Base-by-base conservation (phyloP, 2,888 invertebrate genomes). In the Atrina japonica region DNA sequence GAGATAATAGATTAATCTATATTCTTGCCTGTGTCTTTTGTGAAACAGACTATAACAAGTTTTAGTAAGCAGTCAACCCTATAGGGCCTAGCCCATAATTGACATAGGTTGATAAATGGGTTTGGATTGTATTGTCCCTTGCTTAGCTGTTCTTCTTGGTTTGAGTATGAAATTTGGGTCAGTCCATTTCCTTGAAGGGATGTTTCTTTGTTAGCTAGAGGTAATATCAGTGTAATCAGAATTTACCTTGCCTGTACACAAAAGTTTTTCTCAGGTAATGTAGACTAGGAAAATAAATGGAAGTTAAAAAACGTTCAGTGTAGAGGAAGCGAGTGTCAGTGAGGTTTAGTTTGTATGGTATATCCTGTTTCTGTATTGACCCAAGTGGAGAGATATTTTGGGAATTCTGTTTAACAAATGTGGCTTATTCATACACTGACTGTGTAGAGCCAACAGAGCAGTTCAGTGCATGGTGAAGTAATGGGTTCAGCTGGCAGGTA, bases 101-200 rank as follows among this genome's bases (percentile, higher is more conserved):
- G 80, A 80, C 81, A 77, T 75, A 69, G 75, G 70, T 82, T 82
- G 83, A 83, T 83, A 82, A 82, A 83, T 83, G 80, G 77, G 73
- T 76, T 73, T 79, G 77, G 79, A 73, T 75, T 70, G 78, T 74
- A 72, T 83, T 83, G 83, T 83, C 80, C 78, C 77, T 81, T 78
- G 73, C 61, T 35, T 76, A 78, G 47, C 75, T 76, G 73, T 75
- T 70, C 74, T 75, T 75, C 76, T 70, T 67, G 53, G 52, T 29
- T 35, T 65, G 59, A 68, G 59, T 78, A 78, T 73, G 78, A 76
- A 78, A 75, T 75, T 81, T 72, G 77, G 83, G 74, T 72, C 52
- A 69, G 75, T 78, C 78, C 66, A 80, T 71, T 76, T 27, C 27
- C 59, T 50, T 45, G 64, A 55, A 66, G 73, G 67, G 61, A 49